Conservation (phyloP, 2,888 invertebrate species). For the Elysia crispata region DNA sequence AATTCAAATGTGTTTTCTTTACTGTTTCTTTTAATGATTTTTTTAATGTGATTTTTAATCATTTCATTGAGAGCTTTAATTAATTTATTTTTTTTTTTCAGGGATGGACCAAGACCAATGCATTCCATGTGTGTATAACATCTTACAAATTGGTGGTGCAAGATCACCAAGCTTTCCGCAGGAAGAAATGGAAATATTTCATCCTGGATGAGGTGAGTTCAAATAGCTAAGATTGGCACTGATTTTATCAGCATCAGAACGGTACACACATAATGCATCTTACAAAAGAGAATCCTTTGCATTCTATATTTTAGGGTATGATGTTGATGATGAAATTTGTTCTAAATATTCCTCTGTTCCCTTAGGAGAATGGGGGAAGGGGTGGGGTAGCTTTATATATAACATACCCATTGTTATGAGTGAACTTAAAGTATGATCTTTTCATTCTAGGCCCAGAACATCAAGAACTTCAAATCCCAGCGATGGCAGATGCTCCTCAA, state of each 20-base stretch:
- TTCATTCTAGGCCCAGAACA: slow-evolving; percentile 91
- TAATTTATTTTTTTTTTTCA: slow-evolving; percentile 60
- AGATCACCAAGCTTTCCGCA: slow-evolving; percentile 97
- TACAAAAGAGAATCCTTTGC: too few relatives aligned
- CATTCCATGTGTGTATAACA: slow-evolving; percentile 96
- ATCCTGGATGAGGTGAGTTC: slow-evolving; percentile 88
- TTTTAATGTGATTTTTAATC: too few relatives aligned
- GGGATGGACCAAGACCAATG: slow-evolving; percentile 98
- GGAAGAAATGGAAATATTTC: slow-evolving; percentile 98
- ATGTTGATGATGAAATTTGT: too few relatives aligned
- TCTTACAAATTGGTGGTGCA: slow-evolving; percentile 98
- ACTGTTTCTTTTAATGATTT: too few relatives aligned
- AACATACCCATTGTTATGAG: too few relatives aligned
- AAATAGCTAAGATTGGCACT: not conserved
- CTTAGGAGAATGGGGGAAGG: too few relatives aligned
- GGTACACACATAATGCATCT: too few relatives aligned
- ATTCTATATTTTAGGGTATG: too few relatives aligned
- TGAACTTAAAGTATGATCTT: slow-evolving; percentile 1
- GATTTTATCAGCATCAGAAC: too few relatives aligned
- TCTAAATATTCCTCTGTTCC: too few relatives aligned
- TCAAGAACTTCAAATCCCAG: slow-evolving; percentile 99
- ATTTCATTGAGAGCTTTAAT: not conserved
- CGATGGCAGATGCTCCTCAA: slow-evolving; percentile 97
- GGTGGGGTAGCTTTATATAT: too few relatives aligned
- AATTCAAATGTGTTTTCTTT: too few relatives aligned